These are phyloP conservation scores for Procambarus virginalis DNA, from an alignment of 1,140 invertebrate genomes.

Conservation along the genomic window DNA sequence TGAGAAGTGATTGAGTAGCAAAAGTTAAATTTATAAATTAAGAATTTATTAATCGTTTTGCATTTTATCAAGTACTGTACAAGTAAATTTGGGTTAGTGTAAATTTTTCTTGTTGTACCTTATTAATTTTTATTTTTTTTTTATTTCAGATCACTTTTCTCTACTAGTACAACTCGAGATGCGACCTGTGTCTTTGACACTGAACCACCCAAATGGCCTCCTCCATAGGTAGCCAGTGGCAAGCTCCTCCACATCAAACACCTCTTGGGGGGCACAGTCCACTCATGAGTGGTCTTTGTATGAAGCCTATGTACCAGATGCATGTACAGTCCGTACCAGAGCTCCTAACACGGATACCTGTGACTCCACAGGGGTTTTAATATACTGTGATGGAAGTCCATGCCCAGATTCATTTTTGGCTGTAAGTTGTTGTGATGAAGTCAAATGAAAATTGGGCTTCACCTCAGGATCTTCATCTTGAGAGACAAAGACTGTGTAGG, in stretches of 20 bases:
- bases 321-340: conserved; percentile 4
- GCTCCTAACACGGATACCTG: conserved; percentile 5
- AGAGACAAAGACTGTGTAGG: conserved; percentile 8
- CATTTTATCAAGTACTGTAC: too few relatives aligned
- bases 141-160: conserved; percentile 91
- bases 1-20: too few relatives aligned
- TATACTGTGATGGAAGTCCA: not conserved
- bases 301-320: not conserved
- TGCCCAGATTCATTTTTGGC: conserved; percentile 4
- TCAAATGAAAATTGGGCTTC: conserved; percentile 8
- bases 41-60: too few relatives aligned
- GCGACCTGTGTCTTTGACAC: conserved; percentile 76
- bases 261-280: conserved; percentile 37
- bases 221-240: conserved; percentile 69
- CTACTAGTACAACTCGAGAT: conserved; percentile 95
- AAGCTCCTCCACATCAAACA: conserved; percentile 13
- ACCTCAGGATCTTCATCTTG: not conserved
- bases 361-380: not conserved
- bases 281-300: conserved; percentile 20
- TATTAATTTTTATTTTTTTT: not conserved
- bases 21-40: too few relatives aligned
- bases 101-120: too few relatives aligned
- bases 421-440: conserved; percentile 11
- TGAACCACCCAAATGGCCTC: conserved; percentile 60
- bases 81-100: too few relatives aligned